These are phyloP conservation scores for Volucella inanis DNA, from an alignment of 2,888 invertebrate genomes.

Conservation along the genomic window DNA sequence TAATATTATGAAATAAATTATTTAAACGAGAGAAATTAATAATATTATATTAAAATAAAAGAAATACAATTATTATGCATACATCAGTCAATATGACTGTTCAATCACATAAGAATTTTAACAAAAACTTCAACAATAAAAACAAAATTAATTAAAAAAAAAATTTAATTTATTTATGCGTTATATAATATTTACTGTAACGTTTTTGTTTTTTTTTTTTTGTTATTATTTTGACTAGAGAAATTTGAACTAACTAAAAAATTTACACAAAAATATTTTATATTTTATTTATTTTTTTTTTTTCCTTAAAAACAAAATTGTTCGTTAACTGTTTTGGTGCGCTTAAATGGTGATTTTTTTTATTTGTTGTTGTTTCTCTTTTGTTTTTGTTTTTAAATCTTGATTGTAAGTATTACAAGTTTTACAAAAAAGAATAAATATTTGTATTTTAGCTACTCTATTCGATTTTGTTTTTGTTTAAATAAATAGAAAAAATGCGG, in stretches of 20 bases:
- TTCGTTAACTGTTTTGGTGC: slow-evolving; percentile 71
- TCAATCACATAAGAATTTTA: slow-evolving; percentile 62
- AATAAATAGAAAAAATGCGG: slow-evolving; percentile 63
- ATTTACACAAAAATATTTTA: slow-evolving; percentile 22
- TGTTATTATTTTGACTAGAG: slow-evolving; percentile 62
- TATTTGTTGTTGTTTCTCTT: slow-evolving; percentile 1
- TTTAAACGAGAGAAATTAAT: slow-evolving; percentile 32
- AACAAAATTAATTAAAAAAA: slow-evolving; percentile 55
- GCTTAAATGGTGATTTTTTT: slow-evolving; percentile 59
- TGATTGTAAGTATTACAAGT: slow-evolving; percentile 55
- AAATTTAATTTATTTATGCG: slow-evolving; percentile 52
- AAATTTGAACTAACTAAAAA: slow-evolving; percentile 49
- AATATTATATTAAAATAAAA: neutral
- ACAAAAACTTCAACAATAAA: slow-evolving; percentile 30
- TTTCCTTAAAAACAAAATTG: slow-evolving; percentile 14
- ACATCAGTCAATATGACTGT: slow-evolving; percentile 72
- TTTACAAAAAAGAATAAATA: slow-evolving; percentile 41
- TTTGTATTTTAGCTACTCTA: slow-evolving; percentile 55
- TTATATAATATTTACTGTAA: slow-evolving; percentile 44
- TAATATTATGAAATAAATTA: slow-evolving; percentile 48
- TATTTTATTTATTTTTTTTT: neutral
- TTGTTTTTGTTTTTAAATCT: slow-evolving; percentile 49
- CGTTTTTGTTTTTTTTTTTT: slow-evolving; percentile 14
- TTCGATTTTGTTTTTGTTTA: slow-evolving; percentile 61
- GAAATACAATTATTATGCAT: slow-evolving; percentile 35